A percentile compares a stretch with the other conserved stretches of the same genome.
These are phyloP conservation scores for Heliconius himera DNA, from an alignment of 1,140 invertebrate species.

Conservation along the genomic window DNA sequence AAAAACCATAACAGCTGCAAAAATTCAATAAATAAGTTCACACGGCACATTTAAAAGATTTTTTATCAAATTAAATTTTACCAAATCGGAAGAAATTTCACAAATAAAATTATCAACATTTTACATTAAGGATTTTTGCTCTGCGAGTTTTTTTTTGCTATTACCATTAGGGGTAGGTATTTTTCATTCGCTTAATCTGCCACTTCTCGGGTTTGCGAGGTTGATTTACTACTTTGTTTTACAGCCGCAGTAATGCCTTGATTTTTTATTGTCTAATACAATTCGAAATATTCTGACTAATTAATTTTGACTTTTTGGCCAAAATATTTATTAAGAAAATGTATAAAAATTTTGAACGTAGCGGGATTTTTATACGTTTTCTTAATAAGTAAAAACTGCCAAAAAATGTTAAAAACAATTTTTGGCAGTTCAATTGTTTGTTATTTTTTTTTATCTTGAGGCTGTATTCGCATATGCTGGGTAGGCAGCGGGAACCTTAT, in stretches of 20 bases:
- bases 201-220: constrained; percentile 24
- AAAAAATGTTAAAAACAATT: too few species aligned
- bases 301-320: background rate
- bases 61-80: background rate
- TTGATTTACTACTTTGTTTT: constrained; percentile 29
- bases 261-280: constrained; percentile 29
- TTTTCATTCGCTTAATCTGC: constrained; percentile 31
- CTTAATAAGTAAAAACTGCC: too few species aligned
- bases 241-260: constrained; percentile 19
- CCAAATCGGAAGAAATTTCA: background rate
- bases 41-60: background rate
- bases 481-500: too few species aligned
- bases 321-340: too few species aligned
- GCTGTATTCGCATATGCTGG: too few species aligned
- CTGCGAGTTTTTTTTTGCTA: background rate
- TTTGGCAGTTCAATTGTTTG: too few species aligned
- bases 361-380: too few species aligned
- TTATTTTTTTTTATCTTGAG: too few species aligned
- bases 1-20: background rate
- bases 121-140: background rate
- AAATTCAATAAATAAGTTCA: background rate
- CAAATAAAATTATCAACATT: background rate
- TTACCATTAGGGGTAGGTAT: background rate
- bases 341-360: too few species aligned
- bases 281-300: background rate